Evolutionary conservation across 2,113 vertebrate genomes (phyloP).

Genomic region (Oreochromis niloticus): DNA sequence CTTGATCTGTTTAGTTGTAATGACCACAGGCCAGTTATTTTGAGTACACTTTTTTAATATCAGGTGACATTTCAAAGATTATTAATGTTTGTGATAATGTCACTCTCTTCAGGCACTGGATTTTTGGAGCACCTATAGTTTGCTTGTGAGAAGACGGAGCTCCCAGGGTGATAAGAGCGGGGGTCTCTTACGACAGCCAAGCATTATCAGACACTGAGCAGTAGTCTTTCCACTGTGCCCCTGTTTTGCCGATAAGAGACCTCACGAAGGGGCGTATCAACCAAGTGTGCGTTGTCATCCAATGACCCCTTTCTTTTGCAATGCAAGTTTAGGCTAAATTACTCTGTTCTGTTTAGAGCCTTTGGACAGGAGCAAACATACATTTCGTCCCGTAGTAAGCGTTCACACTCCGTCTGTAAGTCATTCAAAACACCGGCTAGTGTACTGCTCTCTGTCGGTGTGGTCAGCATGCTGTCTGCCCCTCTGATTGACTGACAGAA

Average conservation of each 20-base stretch:
- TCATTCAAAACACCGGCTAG: background rate
- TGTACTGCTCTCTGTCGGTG: background rate
- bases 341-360: background rate
- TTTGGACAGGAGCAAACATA: background rate
- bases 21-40: background rate
- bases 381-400: background rate
- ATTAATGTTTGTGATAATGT: background rate
- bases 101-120: background rate
- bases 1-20: background rate
- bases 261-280: conserved; percentile 49
- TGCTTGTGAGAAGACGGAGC: conserved; percentile 23
- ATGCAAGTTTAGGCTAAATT: background rate
- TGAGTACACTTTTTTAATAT: background rate
- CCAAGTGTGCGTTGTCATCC: conserved; percentile 3
- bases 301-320: background rate
- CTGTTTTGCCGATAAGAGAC: conserved; percentile 60
- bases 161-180: conserved; percentile 51
- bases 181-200: conserved; percentile 42
- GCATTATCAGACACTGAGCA: conserved; percentile 60
- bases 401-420: background rate
- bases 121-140: background rate
- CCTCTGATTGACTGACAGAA: background rate
- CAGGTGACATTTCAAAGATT: background rate
- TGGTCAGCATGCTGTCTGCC: background rate
- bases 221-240: conserved; percentile 56